These are phyloP conservation scores for Xestia xanthographa DNA, from an alignment of 2,888 invertebrate genomes.

Conservation along the genomic window DNA sequence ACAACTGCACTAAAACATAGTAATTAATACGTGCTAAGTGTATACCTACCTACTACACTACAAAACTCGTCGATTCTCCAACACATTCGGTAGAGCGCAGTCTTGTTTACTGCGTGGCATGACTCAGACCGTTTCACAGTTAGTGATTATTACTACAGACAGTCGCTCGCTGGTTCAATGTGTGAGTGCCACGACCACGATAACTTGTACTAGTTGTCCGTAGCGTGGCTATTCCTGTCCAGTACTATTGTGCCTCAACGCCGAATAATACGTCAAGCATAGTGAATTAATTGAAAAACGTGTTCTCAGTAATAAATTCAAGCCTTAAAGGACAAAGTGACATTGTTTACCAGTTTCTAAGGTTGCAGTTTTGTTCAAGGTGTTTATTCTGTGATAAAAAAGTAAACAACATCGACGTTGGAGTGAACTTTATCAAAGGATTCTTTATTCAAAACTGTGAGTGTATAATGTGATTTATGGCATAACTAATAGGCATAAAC, in stretches of 20 bases:
- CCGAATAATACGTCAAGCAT: slow-evolving; percentile 13
- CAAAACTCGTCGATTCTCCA: slow-evolving; percentile 29
- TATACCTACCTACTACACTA: neutral
- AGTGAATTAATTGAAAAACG: slow-evolving; percentile 2
- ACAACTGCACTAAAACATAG: neutral
- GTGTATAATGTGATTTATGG: neutral
- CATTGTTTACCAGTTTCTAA: slow-evolving; percentile 24
- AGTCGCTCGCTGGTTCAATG: slow-evolving; percentile 17
- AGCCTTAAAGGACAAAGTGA: slow-evolving; percentile 27
- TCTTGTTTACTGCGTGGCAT: slow-evolving; percentile 32
- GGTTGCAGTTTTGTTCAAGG: slow-evolving; percentile 11
- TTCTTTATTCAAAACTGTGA: slow-evolving; percentile 14
- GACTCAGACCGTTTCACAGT: slow-evolving; percentile 46
- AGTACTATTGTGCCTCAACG: slow-evolving; percentile 27
- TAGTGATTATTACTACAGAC: slow-evolving; percentile 30
- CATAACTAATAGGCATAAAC: neutral
- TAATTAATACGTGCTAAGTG: neutral
- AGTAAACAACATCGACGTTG: slow-evolving; percentile 21
- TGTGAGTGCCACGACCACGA: slow-evolving; percentile 42
- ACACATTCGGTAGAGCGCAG: slow-evolving; percentile 33
- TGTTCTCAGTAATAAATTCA: slow-evolving; percentile 16
- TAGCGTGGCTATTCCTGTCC: slow-evolving; percentile 39
- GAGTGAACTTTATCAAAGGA: slow-evolving; percentile 21
- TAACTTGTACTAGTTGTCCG: slow-evolving; percentile 42
- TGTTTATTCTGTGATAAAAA: slow-evolving; percentile 28